Base-by-base conservation (phyloP, 2,888 invertebrate genomes). In the Perdita meconis region DNA sequence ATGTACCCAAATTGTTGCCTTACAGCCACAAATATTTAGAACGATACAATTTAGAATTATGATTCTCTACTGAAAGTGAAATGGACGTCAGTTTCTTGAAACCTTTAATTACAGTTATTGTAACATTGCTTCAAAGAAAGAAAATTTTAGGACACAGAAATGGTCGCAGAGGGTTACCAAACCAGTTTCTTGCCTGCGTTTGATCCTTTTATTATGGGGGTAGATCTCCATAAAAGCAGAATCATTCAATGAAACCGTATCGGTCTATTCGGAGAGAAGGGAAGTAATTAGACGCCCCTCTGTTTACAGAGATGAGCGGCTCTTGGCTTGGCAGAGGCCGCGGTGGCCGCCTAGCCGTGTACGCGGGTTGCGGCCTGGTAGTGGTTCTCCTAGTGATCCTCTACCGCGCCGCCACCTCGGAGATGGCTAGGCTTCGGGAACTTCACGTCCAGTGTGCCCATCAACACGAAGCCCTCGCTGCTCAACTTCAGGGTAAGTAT, bases 291-390 rank as follows among this genome's bases (percentile, higher is more conserved):
- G 8, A 12, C 42, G 75, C 3, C 12, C 2, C 40, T 55, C 50
- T 36, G 12, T 73, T 84, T 80, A 12, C 73, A 91, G 91, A 89
- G 83, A 92, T 92, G 92, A 92, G 82, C 80, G 91, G 90, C 76
- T 89, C 92, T 84, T 89, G 90, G 80, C 88, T 92, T 63, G 91
- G 91, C 81, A 89, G 92, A 79, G 92, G 91, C 82, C 91, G 92
- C 70, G 89, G 87, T 53, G 90, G 90, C 79, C 91, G 92, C 66
- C 83, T 92, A 68, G 92, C 90, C 65, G 81, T 92, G 42, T 91
- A 91, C 68, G 89, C 82, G 44, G 88, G 90, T 71, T 88, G 87
- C 74, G 85, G 81, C 3, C 78, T 90, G 63, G 82, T 83, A 51
- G 66, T 89, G 19, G 50, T 91, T 42, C 86, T 92, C 50, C 72